phyloP scores from a whole-genome alignment of 1,140 invertebrate species.

The Hylaeus anthracinus region DNA sequence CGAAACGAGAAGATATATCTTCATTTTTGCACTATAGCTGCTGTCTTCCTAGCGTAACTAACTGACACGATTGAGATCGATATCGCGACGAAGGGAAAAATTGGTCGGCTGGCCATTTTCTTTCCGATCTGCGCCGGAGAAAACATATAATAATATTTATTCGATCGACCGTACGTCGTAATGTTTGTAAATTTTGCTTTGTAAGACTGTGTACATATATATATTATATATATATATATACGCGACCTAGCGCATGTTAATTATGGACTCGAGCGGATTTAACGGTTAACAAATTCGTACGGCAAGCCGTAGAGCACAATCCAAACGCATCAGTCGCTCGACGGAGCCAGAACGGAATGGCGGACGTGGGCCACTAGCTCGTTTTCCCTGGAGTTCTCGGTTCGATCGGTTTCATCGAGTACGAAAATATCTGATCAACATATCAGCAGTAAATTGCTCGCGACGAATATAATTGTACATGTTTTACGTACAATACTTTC shows the following conservation, averaged over 20 bases:
- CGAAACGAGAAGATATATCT: not conserved
- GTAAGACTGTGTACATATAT: slow-evolving; percentile 80
- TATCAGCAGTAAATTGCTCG: too few species aligned
- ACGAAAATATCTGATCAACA: not conserved
- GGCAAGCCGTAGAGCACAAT: slow-evolving; percentile 26
- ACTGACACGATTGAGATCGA: slow-evolving; percentile 8
- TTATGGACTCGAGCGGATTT: slow-evolving; percentile 39
- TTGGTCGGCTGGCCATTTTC: slow-evolving; percentile 27
- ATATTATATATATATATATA: slow-evolving; percentile 65
- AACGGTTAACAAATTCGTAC: slow-evolving; percentile 48
- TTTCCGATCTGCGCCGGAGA: slow-evolving; percentile 31
- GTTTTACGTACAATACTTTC: too few species aligned
- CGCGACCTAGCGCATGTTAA: slow-evolving; percentile 71
- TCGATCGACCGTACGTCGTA: slow-evolving; percentile 76
- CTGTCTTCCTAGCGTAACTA: slow-evolving; percentile 18
- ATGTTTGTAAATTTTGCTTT: slow-evolving; percentile 81
- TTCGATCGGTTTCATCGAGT: not conserved
- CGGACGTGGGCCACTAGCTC: not conserved
- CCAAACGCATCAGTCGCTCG: slow-evolving; percentile 15
- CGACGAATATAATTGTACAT: too few species aligned
- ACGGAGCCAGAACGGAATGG: not conserved
- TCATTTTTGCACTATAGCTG: not conserved
- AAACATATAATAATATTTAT: slow-evolving; percentile 64
- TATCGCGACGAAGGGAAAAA: slow-evolving; percentile 13
- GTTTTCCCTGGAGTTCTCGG: not conserved